Conservation (phyloP, 64 coral and sea anemone genomes). For the Pocillopora verrucosa region DNA sequence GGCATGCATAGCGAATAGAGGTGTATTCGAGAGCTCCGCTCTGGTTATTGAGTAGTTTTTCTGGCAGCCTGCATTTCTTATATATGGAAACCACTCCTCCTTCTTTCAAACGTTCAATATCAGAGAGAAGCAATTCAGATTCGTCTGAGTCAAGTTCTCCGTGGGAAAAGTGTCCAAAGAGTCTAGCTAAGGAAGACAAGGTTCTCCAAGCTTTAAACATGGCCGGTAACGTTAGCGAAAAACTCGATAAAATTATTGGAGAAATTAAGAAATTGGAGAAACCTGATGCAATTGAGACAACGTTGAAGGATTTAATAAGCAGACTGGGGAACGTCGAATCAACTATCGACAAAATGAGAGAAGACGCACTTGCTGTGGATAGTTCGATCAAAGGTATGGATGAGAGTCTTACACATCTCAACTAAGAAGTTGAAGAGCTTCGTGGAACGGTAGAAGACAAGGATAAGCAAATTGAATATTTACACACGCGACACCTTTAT, state of each 20-base stretch:
- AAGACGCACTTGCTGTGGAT: background rate
- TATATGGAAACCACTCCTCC: no score
- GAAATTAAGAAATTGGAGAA: background rate
- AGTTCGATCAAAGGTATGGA: background rate
- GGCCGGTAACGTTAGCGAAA: background rate
- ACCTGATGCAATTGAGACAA: background rate
- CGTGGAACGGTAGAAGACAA: background rate
- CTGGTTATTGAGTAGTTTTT: no score
- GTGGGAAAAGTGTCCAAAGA: background rate
- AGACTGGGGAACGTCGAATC: background rate
- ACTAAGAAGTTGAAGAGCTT: background rate
- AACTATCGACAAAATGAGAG: background rate
- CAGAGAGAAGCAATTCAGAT: no score
- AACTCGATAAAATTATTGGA: background rate
- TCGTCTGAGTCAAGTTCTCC: background rate
- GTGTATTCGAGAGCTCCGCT: no score
- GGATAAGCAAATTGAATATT: background rate
- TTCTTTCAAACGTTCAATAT: no score
- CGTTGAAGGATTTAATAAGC: background rate
- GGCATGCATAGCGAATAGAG: no score
- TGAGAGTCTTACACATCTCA: background rate
- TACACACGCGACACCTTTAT: slow-evolving; percentile 5
- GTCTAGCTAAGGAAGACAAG: background rate
- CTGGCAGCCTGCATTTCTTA: no score
- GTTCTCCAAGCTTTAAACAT: background rate